Evolutionary conservation across 2,797 vertebrate genomes (phyloP).

Genomic region (Euphonia xanthogaster): DNA sequence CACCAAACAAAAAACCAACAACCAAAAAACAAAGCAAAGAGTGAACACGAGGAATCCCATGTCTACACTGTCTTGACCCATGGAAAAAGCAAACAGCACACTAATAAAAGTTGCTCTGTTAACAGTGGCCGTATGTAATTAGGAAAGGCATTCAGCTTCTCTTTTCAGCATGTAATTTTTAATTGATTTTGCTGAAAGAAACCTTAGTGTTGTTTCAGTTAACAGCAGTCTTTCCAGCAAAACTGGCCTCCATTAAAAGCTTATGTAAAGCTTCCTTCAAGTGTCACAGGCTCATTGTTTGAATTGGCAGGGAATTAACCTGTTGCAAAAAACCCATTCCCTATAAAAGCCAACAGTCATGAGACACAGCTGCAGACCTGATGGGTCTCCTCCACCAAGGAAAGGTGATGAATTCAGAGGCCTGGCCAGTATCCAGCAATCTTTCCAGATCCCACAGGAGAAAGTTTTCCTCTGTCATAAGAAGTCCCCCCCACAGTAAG

Average conservation of each 20-base stretch:
- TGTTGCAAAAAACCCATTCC: neutral
- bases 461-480: neutral
- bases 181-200: constrained; percentile 52
- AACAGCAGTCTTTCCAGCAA: constrained; percentile 32
- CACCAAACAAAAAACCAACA: neutral
- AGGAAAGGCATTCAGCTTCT: constrained; percentile 15
- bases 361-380: neutral
- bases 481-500: neutral
- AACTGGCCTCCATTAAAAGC: neutral
- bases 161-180: neutral
- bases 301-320: constrained; percentile 12
- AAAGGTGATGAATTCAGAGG: neutral
- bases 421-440: neutral
- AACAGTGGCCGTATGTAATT: neutral
- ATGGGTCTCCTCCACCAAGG: neutral
- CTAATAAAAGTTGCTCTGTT: neutral
- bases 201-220: neutral
- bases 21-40: neutral
- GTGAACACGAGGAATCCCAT: neutral
- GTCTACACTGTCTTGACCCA: neutral
- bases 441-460: neutral
- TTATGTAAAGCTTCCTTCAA: constrained; percentile 22
- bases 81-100: constrained; percentile 2
- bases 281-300: neutral
- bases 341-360: neutral